phyloP scores from a whole-genome alignment of 2,113 vertebrate genomes.

The Pseudonaja textilis region DNA sequence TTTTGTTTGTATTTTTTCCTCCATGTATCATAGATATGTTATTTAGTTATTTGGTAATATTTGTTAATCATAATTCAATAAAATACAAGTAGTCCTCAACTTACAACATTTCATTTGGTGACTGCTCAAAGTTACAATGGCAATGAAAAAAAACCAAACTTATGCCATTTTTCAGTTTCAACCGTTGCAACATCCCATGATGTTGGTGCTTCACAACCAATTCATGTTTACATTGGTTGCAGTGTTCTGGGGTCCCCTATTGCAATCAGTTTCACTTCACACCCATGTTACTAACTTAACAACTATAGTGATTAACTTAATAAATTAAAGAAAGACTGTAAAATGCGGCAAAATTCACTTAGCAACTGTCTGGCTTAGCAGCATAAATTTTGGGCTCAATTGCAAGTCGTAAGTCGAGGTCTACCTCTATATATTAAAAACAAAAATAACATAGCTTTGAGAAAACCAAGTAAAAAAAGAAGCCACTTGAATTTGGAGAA shows the following conservation, averaged over 20 bases:
- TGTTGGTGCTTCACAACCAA: neutral
- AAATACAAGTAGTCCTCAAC: no score
- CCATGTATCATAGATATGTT: no score
- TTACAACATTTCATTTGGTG: no score
- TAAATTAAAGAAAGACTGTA: neutral
- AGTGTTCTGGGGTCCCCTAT: neutral
- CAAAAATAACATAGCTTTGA: neutral
- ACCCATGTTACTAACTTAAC: neutral
- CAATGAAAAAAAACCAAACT: neutral
- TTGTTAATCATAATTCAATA: no score
- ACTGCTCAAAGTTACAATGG: no score
- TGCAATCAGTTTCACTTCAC: neutral
- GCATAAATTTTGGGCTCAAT: neutral
- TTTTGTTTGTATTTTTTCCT: no score
- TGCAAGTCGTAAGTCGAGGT: neutral
- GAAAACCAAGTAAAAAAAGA: neutral
- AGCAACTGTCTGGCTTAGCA: neutral
- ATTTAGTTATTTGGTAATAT: no score
- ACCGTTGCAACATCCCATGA: no score
- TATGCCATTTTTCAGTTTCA: no score
- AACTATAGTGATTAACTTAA: neutral
- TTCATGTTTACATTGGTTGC: neutral
- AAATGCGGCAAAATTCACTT: neutral
- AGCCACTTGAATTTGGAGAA: neutral
- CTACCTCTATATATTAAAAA: neutral